Evolutionary conservation across 2,888 invertebrate species (phyloP).

Genomic region (Drosophila phalerata): DNA sequence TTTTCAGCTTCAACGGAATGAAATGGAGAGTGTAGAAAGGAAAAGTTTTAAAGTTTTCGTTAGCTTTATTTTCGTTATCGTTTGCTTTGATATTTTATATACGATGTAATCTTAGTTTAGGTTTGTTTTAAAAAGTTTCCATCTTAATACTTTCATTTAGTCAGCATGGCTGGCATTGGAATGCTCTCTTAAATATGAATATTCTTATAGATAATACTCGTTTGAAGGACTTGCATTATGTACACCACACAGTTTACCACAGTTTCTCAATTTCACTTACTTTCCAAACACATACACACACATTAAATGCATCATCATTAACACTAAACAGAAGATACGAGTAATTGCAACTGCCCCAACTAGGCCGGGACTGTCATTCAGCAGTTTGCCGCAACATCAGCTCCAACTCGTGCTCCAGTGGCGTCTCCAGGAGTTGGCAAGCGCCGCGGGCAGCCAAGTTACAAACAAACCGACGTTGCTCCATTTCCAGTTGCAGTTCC

Average conservation of each 20-base stretch:
- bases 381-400: constrained; percentile 47
- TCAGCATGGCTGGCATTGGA: constrained; percentile 51
- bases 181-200: constrained; percentile 28
- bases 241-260: constrained; percentile 62
- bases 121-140: constrained; percentile 55
- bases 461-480: constrained; percentile 32
- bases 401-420: constrained; percentile 41
- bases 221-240: constrained; percentile 72
- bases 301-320: constrained; percentile 73
- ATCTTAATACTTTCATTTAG: constrained; percentile 61
- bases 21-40: constrained; percentile 1
- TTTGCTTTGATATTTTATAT: constrained; percentile 25
- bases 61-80: constrained; percentile 23
- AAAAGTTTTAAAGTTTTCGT: constrained; percentile 23
- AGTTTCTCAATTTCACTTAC: constrained; percentile 1
- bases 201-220: constrained; percentile 73
- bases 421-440: constrained; percentile 31
- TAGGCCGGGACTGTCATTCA: constrained; percentile 68
- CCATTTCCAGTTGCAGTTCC: constrained; percentile 42
- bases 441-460: constrained; percentile 34
- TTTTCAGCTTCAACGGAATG: constrained; percentile 1
- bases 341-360: constrained; percentile 68
- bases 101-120: constrained; percentile 41
- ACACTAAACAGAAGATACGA: constrained; percentile 57
- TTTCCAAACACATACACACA: constrained; percentile 52